Evolutionary conservation across 2,888 invertebrate genomes (phyloP), one percentile per base, ranked within the genome.

Genomic region (Danaus chrysippus): DNA sequence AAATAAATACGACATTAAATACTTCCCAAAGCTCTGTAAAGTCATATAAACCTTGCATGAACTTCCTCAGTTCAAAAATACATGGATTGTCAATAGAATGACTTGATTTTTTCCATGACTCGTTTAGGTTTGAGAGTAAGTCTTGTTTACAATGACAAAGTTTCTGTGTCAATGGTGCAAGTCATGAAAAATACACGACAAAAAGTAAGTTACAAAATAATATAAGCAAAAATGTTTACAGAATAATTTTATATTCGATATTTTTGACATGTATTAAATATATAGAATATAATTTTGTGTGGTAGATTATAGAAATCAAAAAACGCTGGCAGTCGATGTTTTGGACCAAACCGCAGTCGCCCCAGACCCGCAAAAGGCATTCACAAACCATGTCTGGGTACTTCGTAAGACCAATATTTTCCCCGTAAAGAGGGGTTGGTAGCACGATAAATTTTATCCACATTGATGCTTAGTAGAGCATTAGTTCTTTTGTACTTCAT

Each of bases 401-500:
- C 87, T 89, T 86, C 81, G 82, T 78, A 87, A 89, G 87, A 87
- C 87, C 82, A 90, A 88, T 88, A 89, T 90, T 88, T 88, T 87
- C 86, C 84, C 83, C 83, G 76, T 72, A 77, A 81, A 83, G 81
- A 84, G 85, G 86, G 86, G 84, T 76, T 78, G 79, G 77, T 73
- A 75, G 76, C 76, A 75, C 87, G 78, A 88, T 90, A 90, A 89
- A 90, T 90, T 85, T 78, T 76, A 77, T 82, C 79, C 76, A 86
- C 79, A 90, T 90, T 89, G 87, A 87, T 87, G 85, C 82, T 88
- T 88, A 86, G 81, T 63, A 83, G 78, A 85, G 72, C 90, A 89
- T 89, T 89, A 88, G 86, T 86, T 83, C 83, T 84, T 87, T 87
- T 87, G 84, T 88, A 78, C 59, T 69, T 75, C 68, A 62, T 70